phyloP scores from a whole-genome alignment of 2,888 invertebrate genomes.

The Elgonia sp. region DNA sequence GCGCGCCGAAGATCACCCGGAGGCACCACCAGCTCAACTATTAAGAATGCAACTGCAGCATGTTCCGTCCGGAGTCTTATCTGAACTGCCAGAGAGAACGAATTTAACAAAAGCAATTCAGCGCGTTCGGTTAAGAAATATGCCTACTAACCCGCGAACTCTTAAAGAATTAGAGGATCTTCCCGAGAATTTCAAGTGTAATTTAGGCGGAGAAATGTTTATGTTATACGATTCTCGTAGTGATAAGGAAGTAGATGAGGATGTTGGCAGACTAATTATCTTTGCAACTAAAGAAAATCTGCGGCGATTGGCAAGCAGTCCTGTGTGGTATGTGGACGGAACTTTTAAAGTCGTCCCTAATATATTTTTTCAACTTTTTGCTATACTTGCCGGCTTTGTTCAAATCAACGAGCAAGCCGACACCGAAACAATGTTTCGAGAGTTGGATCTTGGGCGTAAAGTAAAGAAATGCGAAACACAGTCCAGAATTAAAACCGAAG shows the following conservation, averaged over 20 bases:
- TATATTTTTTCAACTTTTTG: conserved; percentile 31
- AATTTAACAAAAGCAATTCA: conserved; percentile 50
- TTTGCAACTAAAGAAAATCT: conserved; percentile 7
- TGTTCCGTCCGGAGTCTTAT: conserved; percentile 40
- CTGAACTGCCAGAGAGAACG: conserved; percentile 34
- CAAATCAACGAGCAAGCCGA: neutral
- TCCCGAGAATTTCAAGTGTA: too few relatives aligned
- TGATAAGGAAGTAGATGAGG: neutral
- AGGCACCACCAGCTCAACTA: conserved; percentile 51
- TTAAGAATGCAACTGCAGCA: conserved; percentile 38
- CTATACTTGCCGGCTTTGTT: neutral
- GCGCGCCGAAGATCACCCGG: conserved; percentile 18
- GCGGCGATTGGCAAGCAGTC: neutral
- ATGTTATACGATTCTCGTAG: neutral
- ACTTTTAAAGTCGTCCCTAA: conserved; percentile 4
- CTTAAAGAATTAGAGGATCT: too few relatives aligned
- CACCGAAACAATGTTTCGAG: too few relatives aligned
- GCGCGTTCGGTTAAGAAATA: conserved; percentile 27
- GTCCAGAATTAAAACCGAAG: too few relatives aligned
- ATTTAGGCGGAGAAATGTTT: neutral
- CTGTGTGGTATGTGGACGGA: neutral
- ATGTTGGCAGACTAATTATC: neutral
- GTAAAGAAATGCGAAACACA: too few relatives aligned
- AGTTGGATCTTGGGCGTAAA: too few relatives aligned
- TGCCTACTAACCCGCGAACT: conserved; percentile 45